Percentiles rank a stretch among this genome's conserved stretches.
These are phyloP conservation scores for Dendrocopos noguchii DNA, from an alignment of 2,113 vertebrate species.

Conservation along the genomic window DNA sequence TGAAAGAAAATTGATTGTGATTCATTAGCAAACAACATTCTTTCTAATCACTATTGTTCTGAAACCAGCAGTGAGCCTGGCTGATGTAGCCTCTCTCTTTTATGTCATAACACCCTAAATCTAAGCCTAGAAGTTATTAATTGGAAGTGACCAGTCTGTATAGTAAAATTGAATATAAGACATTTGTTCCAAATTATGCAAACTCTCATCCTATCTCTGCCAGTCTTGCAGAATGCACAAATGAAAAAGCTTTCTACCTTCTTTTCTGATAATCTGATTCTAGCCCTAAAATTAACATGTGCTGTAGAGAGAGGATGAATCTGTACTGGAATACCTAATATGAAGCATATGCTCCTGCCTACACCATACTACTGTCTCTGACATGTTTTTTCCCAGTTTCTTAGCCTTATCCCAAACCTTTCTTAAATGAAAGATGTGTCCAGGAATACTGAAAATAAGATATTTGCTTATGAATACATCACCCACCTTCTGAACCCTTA, in stretches of 20 bases:
- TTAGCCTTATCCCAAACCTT: constrained; percentile 25
- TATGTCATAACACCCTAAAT: neutral
- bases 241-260: constrained; percentile 43
- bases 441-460: constrained; percentile 56
- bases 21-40: neutral
- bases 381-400: constrained; percentile 53
- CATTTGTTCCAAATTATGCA: neutral
- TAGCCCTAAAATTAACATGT: constrained; percentile 60
- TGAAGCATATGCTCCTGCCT: constrained; percentile 63
- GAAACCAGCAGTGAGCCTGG: neutral
- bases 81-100: neutral
- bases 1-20: neutral
- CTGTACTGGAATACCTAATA: constrained; percentile 60
- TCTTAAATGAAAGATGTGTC: constrained; percentile 37
- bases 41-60: neutral
- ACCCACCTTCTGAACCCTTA: neutral
- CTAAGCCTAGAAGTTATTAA: neutral
- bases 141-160: neutral
- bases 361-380: constrained; percentile 35
- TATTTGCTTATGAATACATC: constrained; percentile 15
- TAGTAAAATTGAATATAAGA: neutral
- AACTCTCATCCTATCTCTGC: neutral
- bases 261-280: constrained; percentile 37
- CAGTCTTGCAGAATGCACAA: neutral
- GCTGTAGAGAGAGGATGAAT: constrained; percentile 33